Evolutionary conservation across 2,888 invertebrate genomes (phyloP).

Genomic region (Muscina levida): DNA sequence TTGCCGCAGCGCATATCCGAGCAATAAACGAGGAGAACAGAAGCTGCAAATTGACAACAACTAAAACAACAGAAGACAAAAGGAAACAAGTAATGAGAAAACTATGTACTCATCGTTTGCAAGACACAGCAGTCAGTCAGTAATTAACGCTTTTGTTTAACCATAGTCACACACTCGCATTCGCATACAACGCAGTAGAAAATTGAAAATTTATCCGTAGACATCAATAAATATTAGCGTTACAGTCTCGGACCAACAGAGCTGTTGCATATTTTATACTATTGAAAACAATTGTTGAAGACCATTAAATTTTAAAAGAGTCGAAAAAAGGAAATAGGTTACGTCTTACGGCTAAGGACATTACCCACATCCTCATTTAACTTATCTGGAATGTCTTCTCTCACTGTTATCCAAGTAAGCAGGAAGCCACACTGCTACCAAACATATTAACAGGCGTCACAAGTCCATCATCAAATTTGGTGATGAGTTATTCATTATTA

Average conservation of each 20-base stretch:
- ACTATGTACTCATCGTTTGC: neutral
- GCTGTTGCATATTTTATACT: neutral
- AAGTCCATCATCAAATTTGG: no score
- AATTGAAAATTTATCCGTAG: conserved; percentile 12
- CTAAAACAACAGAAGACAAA: conserved; percentile 4
- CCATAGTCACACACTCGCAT: neutral
- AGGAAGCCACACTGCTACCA: no score
- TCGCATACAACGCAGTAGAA: conserved; percentile 4
- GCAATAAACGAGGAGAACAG: conserved; percentile 7
- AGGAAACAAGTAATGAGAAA: conserved; percentile 9
- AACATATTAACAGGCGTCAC: no score
- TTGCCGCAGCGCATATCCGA: neutral
- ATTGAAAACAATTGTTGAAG: neutral
- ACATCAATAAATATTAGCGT: conserved; percentile 22
- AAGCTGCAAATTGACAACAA: neutral
- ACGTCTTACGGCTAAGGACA: no score
- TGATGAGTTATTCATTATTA: no score
- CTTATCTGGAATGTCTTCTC: no score
- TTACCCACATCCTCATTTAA: neutral
- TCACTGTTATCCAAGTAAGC: no score
- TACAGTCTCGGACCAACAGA: neutral
- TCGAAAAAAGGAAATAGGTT: no score
- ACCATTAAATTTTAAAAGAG: no score
- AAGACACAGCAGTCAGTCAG: conserved; percentile 24
- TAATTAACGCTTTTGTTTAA: conserved; percentile 32